Base-by-base conservation (phyloP, 2,888 invertebrate genomes). In the Anaspis maculata region DNA sequence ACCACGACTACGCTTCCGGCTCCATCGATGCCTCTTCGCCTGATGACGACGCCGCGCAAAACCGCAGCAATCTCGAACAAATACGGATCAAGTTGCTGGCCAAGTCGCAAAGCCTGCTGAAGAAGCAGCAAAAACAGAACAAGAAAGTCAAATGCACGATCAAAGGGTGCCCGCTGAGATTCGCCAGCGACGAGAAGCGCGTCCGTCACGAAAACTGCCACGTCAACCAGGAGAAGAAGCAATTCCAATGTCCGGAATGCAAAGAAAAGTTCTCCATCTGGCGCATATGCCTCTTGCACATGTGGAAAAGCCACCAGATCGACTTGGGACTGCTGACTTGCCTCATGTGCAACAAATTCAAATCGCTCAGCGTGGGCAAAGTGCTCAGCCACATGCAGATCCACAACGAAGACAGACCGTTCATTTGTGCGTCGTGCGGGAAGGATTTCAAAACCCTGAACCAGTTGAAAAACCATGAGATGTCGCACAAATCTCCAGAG, bases 241-340 rank as follows among this genome's bases (percentile, higher is more conserved):
- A 63, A 27, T 76, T 73, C 41, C 69, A 68, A 42, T 77, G 77
- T 48, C 64, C 54, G 3, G 61, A 70, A 29, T 78, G 77, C 42
- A 62, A 64, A 1, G 54, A 68, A 35, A 60, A 65, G n/a, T 67
- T 74, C 41, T 57, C 66, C 1, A 70, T 71, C 34, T 85, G 85
- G 85, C 67, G 75, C 12, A 66, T 70, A 3, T 77, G 82, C 49
- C 73, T 77, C 4, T 62, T 72, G 42, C 85, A 85, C 59, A 62
- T 84, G 46, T 83, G 82, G 79, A 76, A 74, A 45, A 62, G 66
- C 2, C 83, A 84, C 59, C 66, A 72, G 45, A 62, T 79, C 7
- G 73, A 76, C 53, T 62, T 74, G 30, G 78, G 76, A 42, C 53
- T 78, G 23, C 59, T 74, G 25, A 67, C 69, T 14, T 79, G 78